Evolutionary conservation across 2,888 invertebrate species (phyloP), one percentile per base, ranked within the genome.

Genomic region (Camptogramma bilineatum): DNA sequence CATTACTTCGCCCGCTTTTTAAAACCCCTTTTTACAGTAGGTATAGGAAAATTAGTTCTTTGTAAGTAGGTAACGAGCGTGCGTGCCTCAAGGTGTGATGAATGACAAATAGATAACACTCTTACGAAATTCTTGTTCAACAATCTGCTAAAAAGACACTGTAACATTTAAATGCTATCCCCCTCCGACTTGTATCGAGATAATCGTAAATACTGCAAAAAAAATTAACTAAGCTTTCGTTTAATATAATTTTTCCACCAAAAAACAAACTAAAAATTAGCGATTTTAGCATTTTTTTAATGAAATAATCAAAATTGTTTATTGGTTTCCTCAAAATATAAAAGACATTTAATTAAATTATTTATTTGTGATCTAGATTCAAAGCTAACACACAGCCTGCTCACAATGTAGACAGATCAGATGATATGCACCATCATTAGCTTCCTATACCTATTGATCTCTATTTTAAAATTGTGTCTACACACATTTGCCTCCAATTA

Each of bases 401-500:
- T 56, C 31, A 47, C 31, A 52, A 24, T 48, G 51, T 17, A 52
- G 56, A 60, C 47, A 39, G 48, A 52, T 50, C 24, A 28, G 46
- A 46, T 52, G 52, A 62, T 62, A 62, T 62, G 52, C 62, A 46
- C 21, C 55, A 28, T 28, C 16, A 42, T 47, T 52, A 59, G 44
- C 31, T 60, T 62, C 46, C 57, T 66, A 64, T 58, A 24, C 51
- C 50, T 47, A 58, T 59, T 57, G 58, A 64, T 59, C 21, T 24
- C 48, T 50, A 21, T 24, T 53, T 62, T 48, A 66, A 65, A 65
- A 64, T 52, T 53, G 61, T 64, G 61, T 70, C 61, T 62, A 67
- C 60, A 52, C 60, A 52, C 66, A 64, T 63, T 53, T 62, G 64
- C 62, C 64, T 62, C 63, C 19, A 48, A 50, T 59, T 47, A 64